These are phyloP conservation scores for Panagrolaimus sp. DNA, from an alignment of 1,140 invertebrate genomes.

Conservation along the genomic window DNA sequence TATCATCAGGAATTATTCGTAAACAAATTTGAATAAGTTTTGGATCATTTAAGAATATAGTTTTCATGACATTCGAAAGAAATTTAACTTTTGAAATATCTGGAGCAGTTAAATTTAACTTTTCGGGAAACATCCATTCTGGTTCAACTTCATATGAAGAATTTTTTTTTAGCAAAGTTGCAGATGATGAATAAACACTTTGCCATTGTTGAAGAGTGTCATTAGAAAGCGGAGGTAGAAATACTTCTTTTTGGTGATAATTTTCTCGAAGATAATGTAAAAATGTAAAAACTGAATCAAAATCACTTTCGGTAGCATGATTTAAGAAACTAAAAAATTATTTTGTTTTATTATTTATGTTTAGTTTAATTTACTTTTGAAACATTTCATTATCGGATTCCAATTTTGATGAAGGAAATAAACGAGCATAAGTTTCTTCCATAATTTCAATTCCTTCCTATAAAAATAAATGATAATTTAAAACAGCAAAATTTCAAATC, in stretches of 20 bases:
- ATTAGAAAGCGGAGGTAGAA: neutral
- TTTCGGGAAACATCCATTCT: conserved; percentile 8
- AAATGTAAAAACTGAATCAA: neutral
- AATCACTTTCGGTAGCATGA: neutral
- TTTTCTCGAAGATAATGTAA: conserved; percentile 8
- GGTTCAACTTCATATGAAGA: neutral
- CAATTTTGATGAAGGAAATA: neutral
- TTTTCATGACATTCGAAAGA: neutral
- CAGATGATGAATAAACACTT: neutral
- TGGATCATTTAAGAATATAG: neutral
- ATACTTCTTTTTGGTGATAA: conserved; percentile 9
- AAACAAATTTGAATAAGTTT: conserved; percentile 1
- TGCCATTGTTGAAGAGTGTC: conserved; percentile 7
- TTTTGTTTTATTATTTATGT: neutral
- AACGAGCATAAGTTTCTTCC: neutral
- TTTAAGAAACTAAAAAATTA: conserved; percentile 7
- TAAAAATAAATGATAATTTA: too few relatives aligned
- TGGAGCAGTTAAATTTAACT: neutral
- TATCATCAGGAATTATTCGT: neutral
- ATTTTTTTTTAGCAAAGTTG: neutral
- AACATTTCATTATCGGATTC: neutral
- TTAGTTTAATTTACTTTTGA: neutral
- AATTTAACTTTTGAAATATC: conserved; percentile 3
- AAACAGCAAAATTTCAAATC: neutral
- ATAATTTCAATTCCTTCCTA: neutral